Base-by-base conservation (phyloP, 2,113 vertebrate genomes). In the Callospermophilus lateralis region DNA sequence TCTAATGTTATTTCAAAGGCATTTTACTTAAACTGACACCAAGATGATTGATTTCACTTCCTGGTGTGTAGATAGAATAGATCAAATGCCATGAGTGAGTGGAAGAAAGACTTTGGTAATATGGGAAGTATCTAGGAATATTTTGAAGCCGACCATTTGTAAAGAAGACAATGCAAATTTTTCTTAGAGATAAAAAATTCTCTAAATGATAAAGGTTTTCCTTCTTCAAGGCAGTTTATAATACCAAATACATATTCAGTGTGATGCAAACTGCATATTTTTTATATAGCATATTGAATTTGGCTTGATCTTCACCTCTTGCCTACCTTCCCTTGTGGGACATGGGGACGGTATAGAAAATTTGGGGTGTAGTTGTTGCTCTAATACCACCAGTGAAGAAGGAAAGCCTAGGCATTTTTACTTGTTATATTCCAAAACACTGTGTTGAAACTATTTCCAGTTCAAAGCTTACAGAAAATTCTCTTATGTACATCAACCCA, bases 21-120 rank as follows among this genome's bases (percentile, higher is more conserved):
- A 70, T 79, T 90, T 92, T 93, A 78, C 86, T 94, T 94, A 98
- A 95, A 81, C 6, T 12, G 63, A 65, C 26, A 85, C 8, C 8
- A 78, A 74, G 8, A n/a, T 68, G n/a, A 95, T 67, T 65, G 20
- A 30, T 91, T 96, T 94, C 39, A 53, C 5, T 85, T 84, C 32
- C 42, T 79, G 8, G 3, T 32, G 1, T 58, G 10, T 30, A 74
- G 32, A 26, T 3, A 73, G 37, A 94, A 84, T 28, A 63, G 20
- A 80, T n/a, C 8, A 73, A 84, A 88, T 79, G 16, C 17, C 83
- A 28, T 58, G n/a, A 77, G 4, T 24, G 0, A 85, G 19, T 93
- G 20, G 12, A 51, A 17, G 17, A 81, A 89, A 79, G 0, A 77
- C 58, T 72, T 22, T 58, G 37, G 9, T n/a, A 45, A 39, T 32